Conservation (phyloP, 2,888 invertebrate genomes). For the Macroteleia sp. region DNA sequence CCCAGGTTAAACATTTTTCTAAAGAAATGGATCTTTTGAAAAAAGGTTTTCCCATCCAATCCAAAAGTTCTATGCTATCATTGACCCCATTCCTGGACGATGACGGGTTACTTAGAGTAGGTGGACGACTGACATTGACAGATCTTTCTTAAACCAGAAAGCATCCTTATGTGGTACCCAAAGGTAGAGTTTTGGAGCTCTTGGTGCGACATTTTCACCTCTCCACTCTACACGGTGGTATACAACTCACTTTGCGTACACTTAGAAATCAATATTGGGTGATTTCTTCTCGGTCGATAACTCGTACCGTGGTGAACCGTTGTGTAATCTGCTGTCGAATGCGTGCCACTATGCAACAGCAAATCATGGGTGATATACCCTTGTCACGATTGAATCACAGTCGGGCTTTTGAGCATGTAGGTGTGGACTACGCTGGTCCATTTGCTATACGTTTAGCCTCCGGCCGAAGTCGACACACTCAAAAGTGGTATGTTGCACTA, state of each 20-base stretch:
- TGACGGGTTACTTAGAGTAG: constrained; percentile 9
- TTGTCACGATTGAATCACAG: neutral
- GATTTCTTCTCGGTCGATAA: constrained; percentile 12
- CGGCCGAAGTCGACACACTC: constrained; percentile 41
- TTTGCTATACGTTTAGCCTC: constrained; percentile 35
- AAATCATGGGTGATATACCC: constrained; percentile 69
- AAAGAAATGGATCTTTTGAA: neutral
- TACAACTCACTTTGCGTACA: constrained; percentile 24
- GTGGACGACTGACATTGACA: neutral
- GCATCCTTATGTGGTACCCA: constrained; percentile 13
- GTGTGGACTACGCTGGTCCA: constrained; percentile 69
- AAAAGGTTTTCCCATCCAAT: neutral
- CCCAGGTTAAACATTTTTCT: neutral
- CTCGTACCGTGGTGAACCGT: neutral
- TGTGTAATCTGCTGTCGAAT: constrained; percentile 23
- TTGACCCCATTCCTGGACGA: constrained; percentile 20
- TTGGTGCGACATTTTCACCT: neutral
- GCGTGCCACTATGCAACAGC: constrained; percentile 10
- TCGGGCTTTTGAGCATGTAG: constrained; percentile 53
- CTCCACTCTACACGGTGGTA: constrained; percentile 41
- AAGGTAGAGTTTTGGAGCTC: neutral
- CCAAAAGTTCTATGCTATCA: neutral
- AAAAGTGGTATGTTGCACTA: neutral
- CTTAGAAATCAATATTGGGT: constrained; percentile 45
- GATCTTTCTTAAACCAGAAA: neutral